Evolutionary conservation across 2,113 vertebrate species (phyloP).

Genomic region (Phrynocephalus versicolor): DNA sequence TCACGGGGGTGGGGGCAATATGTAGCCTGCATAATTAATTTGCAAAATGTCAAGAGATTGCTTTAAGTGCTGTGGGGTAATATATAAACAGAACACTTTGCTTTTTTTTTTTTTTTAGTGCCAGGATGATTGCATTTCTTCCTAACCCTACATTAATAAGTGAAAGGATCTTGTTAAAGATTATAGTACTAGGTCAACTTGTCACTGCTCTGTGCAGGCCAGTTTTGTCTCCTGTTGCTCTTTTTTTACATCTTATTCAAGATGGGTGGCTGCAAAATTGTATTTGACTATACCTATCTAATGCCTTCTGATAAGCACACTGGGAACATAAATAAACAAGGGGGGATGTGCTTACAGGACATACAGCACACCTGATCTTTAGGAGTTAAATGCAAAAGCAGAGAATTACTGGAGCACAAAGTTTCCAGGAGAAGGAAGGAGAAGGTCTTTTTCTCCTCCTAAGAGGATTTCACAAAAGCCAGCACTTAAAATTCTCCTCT

Average conservation of each 20-base stretch:
- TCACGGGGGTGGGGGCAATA: no score
- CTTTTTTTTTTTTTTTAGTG: no score
- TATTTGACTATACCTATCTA: constrained; percentile 29
- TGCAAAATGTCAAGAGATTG: no score
- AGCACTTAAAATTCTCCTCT: constrained; percentile 36
- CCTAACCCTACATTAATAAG: not conserved
- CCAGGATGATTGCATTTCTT: not conserved
- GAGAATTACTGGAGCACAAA: constrained; percentile 30
- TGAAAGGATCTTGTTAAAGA: constrained; percentile 6
- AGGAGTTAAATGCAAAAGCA: not conserved
- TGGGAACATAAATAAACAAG: constrained; percentile 44
- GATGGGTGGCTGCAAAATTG: not conserved
- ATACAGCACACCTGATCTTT: constrained; percentile 35
- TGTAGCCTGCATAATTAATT: no score
- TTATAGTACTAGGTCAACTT: not conserved
- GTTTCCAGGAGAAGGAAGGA: constrained; percentile 29
- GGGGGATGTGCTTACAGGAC: constrained; percentile 36
- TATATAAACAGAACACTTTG: no score
- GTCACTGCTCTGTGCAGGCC: fast-evolving
- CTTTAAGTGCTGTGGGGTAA: no score
- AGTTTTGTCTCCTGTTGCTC: not conserved
- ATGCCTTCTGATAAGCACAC: constrained; percentile 30
- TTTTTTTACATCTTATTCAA: constrained; percentile 19
- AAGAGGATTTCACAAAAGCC: constrained; percentile 2
- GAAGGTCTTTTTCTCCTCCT: constrained; percentile 25